Base-by-base conservation (phyloP, 2,797 vertebrate species). In the Sebastiscus tertius region DNA sequence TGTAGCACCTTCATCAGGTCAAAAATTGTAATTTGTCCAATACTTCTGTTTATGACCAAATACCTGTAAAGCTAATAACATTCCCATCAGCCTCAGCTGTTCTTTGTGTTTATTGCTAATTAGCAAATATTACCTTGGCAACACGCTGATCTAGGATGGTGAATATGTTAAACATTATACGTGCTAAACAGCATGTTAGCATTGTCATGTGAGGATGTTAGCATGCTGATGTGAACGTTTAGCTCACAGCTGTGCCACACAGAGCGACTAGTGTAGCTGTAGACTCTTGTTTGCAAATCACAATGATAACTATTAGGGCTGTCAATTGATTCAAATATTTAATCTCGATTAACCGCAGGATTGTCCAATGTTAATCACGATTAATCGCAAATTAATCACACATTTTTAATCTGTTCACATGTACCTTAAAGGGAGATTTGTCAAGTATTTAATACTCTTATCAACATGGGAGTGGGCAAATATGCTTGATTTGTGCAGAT, bases 301-400 rank as follows among this genome's bases (percentile, higher is more conserved):
- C 18, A 52, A 18, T 18, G 39, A 39, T 39, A 46, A 16, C 14
- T 46, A 46, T 18, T 18, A 46, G 42, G 42, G 42, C 42, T 16
- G 42, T 46, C 16, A 46, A 18, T 18, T 18, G 42, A 46, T 46
- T 46, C 0, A 8, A 46, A 18, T 18, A 0, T 46, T 18, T 18
- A 46, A 46, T 46, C 42, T 16, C 16, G 16, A 46, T 46, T 46
- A 46, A 46, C 16, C 14, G 4, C 42, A 46, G 18, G 16, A 46
- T 46, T 46, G 42, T 46, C 16, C 14, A 46, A 16, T 16, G 42
- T 8, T 46, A 46, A 46, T 46, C 42, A 8, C 7, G 16, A 46
- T 46, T 46, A 46, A 46, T 46, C 42, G 0, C 42, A 46, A 46
- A 46, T 18, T 18, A 46, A 39, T 39, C 14, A 2, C 42, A 46